Conservation (phyloP, 2,888 invertebrate species). For the Idaea dimidiata region DNA sequence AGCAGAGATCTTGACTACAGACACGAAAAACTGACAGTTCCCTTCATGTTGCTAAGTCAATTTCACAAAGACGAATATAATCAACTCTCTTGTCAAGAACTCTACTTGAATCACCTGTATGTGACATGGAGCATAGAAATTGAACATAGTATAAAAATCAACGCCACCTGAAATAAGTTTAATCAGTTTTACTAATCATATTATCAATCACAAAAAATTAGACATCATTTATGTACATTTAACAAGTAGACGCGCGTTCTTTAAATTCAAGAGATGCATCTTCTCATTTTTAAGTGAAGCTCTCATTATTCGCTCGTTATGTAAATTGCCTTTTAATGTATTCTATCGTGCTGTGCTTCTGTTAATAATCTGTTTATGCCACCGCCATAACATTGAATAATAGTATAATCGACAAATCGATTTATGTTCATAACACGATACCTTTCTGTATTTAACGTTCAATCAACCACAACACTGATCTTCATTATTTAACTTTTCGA, state of each 20-base stretch:
- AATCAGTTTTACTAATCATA: neutral
- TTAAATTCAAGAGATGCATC: neutral
- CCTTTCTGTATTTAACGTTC: constrained; percentile 14
- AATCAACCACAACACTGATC: constrained; percentile 5
- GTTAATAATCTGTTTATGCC: constrained; percentile 8
- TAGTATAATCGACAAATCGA: constrained; percentile 10
- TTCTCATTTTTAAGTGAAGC: neutral
- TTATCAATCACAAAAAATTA: neutral
- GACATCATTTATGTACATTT: neutral
- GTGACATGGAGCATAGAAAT: neutral
- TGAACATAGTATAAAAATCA: neutral
- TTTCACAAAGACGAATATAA: no score
- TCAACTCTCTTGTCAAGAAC: no score
- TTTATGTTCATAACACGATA: constrained; percentile 18
- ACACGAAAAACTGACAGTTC: no score
- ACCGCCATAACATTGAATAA: constrained; percentile 12
- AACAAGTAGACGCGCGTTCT: neutral
- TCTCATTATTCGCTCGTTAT: constrained; percentile 1
- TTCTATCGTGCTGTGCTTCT: constrained; percentile 2
- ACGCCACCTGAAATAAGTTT: neutral
- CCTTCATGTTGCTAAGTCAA: no score
- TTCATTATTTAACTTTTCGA: neutral
- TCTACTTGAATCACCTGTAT: no score
- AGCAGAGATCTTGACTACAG: no score
- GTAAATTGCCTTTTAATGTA: neutral